These are phyloP conservation scores for Phalacrocorax brasilianus DNA, from an alignment of 2,113 vertebrate species.

Conservation along the genomic window DNA sequence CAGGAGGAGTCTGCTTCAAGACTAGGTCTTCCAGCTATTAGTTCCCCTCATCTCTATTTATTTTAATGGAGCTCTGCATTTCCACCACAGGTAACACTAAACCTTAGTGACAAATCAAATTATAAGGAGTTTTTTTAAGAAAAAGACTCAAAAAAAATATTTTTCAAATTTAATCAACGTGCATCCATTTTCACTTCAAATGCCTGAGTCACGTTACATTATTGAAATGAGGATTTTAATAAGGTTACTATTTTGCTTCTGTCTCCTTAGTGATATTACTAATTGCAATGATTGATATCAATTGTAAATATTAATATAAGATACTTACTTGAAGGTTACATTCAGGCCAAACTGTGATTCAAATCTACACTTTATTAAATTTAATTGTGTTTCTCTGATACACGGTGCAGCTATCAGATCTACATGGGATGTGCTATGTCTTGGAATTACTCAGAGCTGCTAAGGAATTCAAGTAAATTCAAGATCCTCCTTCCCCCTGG, in stretches of 20 bases:
- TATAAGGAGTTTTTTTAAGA: background rate
- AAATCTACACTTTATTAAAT: background rate
- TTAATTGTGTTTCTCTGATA: background rate
- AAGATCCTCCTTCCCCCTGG: background rate
- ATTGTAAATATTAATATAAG: constrained; percentile 45
- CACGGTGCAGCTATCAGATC: background rate
- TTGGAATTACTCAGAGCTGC: background rate
- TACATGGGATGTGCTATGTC: background rate
- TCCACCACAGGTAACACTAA: background rate
- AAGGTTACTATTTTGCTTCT: constrained; percentile 22
- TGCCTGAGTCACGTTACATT: constrained; percentile 1
- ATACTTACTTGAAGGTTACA: background rate
- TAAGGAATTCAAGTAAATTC: background rate
- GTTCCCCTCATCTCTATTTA: background rate
- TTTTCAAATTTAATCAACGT: background rate
- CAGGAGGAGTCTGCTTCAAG: background rate
- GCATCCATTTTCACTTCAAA: background rate
- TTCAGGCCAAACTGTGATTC: constrained; percentile 15
- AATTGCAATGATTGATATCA: constrained; percentile 34
- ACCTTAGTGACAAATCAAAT: background rate
- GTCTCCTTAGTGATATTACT: constrained; percentile 17
- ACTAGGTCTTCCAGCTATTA: background rate
- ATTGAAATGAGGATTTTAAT: constrained; percentile 23
- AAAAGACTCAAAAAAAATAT: background rate
- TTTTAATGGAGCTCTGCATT: background rate